Percentiles rank a stretch among this genome's conserved stretches.
These are phyloP conservation scores for Orthosia incerta DNA, from an alignment of 2,888 invertebrate genomes.

Conservation along the genomic window DNA sequence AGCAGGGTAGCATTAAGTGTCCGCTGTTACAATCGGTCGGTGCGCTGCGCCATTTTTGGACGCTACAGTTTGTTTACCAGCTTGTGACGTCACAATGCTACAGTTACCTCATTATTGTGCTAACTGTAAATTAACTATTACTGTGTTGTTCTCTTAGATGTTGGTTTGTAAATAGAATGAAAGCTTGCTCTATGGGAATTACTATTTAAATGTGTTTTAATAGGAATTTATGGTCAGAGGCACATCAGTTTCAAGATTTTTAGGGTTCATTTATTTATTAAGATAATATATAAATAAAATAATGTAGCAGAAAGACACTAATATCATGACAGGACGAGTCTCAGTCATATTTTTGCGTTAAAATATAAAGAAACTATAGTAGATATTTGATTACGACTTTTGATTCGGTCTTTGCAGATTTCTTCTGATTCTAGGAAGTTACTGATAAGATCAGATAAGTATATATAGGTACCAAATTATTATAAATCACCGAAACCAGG, in stretches of 20 bases:
- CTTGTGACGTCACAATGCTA: conserved; percentile 81
- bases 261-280: no score
- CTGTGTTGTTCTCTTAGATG: conserved; percentile 47
- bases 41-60: conserved; percentile 80
- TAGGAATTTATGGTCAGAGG: no score
- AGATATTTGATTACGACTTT: neutral
- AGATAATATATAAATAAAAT: no score
- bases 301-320: no score
- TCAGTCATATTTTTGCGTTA: no score
- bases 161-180: conserved; percentile 25
- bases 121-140: conserved; percentile 72
- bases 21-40: conserved; percentile 69
- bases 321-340: no score
- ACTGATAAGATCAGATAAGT: conserved; percentile 22
- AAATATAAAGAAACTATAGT: neutral
- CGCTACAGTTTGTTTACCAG: conserved; percentile 76
- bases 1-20: conserved; percentile 65
- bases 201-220: neutral
- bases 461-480: conserved; percentile 14
- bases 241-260: no score
- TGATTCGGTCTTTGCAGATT: neutral
- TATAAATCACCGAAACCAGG: conserved; percentile 29
- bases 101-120: conserved; percentile 76
- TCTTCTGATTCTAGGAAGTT: conserved; percentile 11
- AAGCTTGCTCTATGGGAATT: neutral